Conservation (phyloP, 2,113 vertebrate species). For the Mustelus asterias region DNA sequence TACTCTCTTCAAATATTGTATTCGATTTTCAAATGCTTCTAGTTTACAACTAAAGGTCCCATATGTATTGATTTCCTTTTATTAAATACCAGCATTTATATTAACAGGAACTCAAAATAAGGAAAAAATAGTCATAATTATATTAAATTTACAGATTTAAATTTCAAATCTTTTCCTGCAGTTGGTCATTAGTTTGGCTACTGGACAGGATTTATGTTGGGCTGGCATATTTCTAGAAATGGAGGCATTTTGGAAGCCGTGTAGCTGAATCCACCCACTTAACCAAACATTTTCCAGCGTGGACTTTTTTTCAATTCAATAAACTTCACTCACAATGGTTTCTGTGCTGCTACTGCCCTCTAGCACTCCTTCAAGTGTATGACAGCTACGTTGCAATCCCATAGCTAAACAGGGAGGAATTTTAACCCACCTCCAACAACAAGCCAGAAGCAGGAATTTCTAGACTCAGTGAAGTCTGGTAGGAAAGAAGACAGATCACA, state of each 20-base stretch:
- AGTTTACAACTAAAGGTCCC: not conserved
- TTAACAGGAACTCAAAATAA: not conserved
- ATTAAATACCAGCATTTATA: not conserved
- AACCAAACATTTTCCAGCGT: not conserved
- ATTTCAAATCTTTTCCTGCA: not conserved
- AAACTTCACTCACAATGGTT: not conserved
- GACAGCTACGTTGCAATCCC: not conserved
- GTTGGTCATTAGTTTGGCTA: not conserved
- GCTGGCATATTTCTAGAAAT: not conserved
- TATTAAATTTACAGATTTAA: not conserved
- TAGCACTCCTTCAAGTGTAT: not conserved
- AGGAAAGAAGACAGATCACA: not conserved
- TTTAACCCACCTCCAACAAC: not conserved
- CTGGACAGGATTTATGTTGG: not conserved
- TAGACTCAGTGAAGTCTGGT: not conserved
- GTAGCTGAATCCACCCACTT: not conserved
- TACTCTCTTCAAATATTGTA: not conserved
- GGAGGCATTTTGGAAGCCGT: not conserved
- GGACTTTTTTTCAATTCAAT: not conserved
- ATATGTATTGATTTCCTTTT: not conserved
- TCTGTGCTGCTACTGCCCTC: slow-evolving; percentile 24
- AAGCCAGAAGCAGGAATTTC: not conserved
- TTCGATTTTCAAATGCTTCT: not conserved
- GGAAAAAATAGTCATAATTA: not conserved
- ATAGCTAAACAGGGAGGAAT: no score